Conservation (phyloP, 1,140 invertebrate genomes). For the Paraescarpia echinospica region DNA sequence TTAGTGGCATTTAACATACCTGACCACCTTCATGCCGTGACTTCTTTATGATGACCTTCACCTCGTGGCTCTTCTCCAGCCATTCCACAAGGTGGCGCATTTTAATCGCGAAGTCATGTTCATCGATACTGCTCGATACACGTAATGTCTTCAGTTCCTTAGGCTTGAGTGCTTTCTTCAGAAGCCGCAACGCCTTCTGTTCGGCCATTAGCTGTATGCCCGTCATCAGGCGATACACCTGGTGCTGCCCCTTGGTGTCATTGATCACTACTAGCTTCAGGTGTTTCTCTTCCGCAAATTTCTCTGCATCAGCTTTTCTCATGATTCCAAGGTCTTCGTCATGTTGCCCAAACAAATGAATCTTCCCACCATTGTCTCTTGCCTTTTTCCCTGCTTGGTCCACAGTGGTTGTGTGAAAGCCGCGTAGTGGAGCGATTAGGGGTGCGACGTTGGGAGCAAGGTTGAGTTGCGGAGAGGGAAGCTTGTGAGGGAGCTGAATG, state of each 20-base stretch:
- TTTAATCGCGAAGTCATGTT: background rate
- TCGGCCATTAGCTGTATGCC: background rate
- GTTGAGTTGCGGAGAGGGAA: background rate
- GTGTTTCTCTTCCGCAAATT: background rate
- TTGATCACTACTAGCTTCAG: background rate
- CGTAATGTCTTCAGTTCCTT: background rate
- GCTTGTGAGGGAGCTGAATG: background rate
- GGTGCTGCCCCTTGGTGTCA: background rate
- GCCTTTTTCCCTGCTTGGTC: background rate
- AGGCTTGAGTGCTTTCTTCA: background rate
- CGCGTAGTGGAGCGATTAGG: background rate
- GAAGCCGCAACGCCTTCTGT: background rate
- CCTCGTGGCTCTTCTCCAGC: background rate
- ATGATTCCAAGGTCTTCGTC: background rate
- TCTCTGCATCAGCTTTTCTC: background rate
- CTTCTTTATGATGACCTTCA: background rate
- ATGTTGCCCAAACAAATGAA: background rate
- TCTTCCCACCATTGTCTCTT: background rate
- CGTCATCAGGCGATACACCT: background rate
- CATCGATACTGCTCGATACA: background rate
- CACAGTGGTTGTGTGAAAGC: background rate
- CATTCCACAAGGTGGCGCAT: background rate
- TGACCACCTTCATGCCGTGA: background rate
- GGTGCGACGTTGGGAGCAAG: background rate
- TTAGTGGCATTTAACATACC: background rate